These are phyloP conservation scores for Sorex maritimensis DNA, from an alignment of 2,797 vertebrate genomes.

Conservation along the genomic window DNA sequence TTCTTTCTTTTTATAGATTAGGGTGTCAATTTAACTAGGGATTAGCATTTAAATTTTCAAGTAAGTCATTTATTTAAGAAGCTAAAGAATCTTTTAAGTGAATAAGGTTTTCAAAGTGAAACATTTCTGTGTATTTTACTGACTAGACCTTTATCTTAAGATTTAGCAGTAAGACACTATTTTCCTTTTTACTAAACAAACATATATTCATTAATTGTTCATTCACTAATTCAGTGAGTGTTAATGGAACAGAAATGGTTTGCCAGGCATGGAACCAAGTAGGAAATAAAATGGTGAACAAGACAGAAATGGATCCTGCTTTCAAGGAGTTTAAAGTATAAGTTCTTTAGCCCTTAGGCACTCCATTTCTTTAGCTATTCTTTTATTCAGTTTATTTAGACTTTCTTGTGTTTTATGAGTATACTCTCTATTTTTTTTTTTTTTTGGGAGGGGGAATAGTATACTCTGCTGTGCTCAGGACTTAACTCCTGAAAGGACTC, in stretches of 20 bases:
- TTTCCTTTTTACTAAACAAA: not conserved
- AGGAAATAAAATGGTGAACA: not conserved
- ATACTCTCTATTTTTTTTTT: not conserved
- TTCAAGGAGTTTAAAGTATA: not conserved
- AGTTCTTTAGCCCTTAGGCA: not conserved
- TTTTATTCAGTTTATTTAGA: not conserved
- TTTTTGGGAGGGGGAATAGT: no score
- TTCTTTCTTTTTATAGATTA: constrained; percentile 1
- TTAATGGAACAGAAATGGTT: constrained; percentile 4
- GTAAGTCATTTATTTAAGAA: not conserved
- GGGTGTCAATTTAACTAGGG: constrained; percentile 5
- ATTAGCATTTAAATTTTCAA: constrained; percentile 44
- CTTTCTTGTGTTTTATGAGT: constrained; percentile 39
- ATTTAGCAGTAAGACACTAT: not conserved
- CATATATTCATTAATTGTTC: not conserved
- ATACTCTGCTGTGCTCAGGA: no score
- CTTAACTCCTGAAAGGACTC: no score
- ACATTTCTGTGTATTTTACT: not conserved
- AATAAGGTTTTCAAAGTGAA: not conserved
- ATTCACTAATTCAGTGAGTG: not conserved
- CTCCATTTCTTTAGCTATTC: not conserved
- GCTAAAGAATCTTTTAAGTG: constrained; percentile 4
- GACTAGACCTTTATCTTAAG: not conserved
- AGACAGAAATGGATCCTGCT: not conserved
- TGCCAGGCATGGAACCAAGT: not conserved